Percentiles rank a stretch among this genome's conserved stretches.
Conservation (phyloP, 64 coral and sea anemone genomes). For the Orbicella faveolata region DNA sequence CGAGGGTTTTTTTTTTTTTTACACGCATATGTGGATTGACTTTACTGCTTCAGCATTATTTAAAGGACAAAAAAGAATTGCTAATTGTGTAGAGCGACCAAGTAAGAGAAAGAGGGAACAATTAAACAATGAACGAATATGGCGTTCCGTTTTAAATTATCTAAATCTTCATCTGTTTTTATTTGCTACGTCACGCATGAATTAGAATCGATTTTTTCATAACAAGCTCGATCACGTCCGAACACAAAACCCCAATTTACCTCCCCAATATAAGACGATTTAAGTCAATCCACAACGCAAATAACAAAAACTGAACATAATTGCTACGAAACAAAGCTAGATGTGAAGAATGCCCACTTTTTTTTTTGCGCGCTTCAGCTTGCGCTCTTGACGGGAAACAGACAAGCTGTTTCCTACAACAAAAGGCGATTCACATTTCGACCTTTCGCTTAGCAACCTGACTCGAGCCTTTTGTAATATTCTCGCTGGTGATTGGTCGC, state of each 20-base stretch:
- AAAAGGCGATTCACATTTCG: slow-evolving; percentile 37
- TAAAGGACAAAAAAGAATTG: neutral
- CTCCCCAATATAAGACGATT: neutral
- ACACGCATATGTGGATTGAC: neutral
- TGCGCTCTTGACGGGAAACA: neutral
- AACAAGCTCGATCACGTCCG: slow-evolving; percentile 9
- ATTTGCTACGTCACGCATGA: slow-evolving; percentile 13
- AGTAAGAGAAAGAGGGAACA: neutral
- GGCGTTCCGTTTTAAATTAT: neutral
- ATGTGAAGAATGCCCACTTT: neutral
- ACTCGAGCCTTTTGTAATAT: slow-evolving; percentile 25
- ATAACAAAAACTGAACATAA: neutral
- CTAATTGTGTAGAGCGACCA: too few species aligned
- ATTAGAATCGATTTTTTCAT: neutral
- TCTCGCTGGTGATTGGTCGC: slow-evolving; percentile 45
- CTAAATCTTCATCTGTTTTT: neutral
- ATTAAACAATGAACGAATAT: slow-evolving; percentile 15
- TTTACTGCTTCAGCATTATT: neutral
- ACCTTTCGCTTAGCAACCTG: slow-evolving; percentile 39
- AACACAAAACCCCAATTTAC: neutral
- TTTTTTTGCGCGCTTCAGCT: neutral
- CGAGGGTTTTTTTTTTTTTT: neutral
- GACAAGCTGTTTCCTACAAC: neutral
- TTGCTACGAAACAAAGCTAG: neutral
- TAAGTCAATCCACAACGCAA: neutral